Evolutionary conservation across 53 echinoderm and acorn worm genomes (phyloP), one percentile per base, ranked within the genome.

Genomic region (Holothuria scabra): DNA sequence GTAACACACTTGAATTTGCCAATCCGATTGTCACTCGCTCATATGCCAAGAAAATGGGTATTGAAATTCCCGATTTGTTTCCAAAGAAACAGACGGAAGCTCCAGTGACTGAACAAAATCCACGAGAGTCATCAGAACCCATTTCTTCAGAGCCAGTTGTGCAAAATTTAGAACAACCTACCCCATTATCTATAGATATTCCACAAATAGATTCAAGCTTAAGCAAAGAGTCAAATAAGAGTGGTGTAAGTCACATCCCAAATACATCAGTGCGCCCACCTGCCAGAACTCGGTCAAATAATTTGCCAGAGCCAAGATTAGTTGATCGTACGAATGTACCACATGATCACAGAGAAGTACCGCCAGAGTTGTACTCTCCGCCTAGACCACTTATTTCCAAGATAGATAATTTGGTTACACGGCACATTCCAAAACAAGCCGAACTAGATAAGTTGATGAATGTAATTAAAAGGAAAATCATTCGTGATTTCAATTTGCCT

Each of bases 401-500:
- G n/a, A 37, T 21, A 37, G 34, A 34, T 11, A 19, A 37, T 68
- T 30, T 68, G 68, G 35, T 68, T 28, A 33, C 68, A 13, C 68
- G 68, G 13, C 68, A 68, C 4, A 9, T 68, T 12, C 68, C 68
- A 68, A 32, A 68, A 10, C 68, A 32, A 33, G 34, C 34, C 20
- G 35, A 35, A 35, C 6, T 35, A 35, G 35, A 35, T 6, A 35
- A 35, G 6, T 35, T 35, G 6, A 35, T 35, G 35, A 35, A 35
- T 35, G 35, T 35, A 3, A 35, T 35, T 35, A 35, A 35, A 6
- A 35, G 6, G 22, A 68, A 68, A 4, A 32, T 68, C 34, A 68
- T 68, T 68, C 44, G 68, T 68, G 68, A 68, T 22, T 68, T 33
- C 16, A 68, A 68, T 68, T 68, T 68, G 35, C 37, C 35, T 66